A percentile compares a stretch with the other conserved stretches of the same genome.
Evolutionary conservation across 2,797 vertebrate species (phyloP).

Genomic region (Danio albolineatus): DNA sequence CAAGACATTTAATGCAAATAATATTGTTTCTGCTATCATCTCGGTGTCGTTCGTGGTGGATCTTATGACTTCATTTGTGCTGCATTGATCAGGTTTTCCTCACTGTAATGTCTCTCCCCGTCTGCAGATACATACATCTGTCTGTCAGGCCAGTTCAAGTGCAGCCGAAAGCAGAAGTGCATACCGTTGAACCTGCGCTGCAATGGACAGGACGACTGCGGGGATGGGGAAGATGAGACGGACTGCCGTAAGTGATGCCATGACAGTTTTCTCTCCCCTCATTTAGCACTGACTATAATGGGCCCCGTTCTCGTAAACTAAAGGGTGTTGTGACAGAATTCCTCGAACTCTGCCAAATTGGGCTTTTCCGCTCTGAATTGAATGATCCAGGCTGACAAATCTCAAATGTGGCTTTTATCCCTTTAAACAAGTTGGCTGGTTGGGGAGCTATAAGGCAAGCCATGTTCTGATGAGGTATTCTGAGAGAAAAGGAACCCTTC

Average conservation of each 20-base stretch:
- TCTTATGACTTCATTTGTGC: not conserved
- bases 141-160: slow-evolving; percentile 97
- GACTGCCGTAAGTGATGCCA: slow-evolving; percentile 90
- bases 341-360: slow-evolving; percentile 32
- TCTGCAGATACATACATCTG: slow-evolving; percentile 93
- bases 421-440: too few species aligned
- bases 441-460: too few species aligned
- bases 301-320: slow-evolving; percentile 21
- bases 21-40: slow-evolving; percentile 28
- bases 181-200: slow-evolving; percentile 88
- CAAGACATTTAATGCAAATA: slow-evolving; percentile 32
- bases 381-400: slow-evolving; percentile 55
- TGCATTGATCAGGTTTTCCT: slow-evolving; percentile 4
- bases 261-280: slow-evolving; percentile 6
- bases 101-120: slow-evolving; percentile 27
- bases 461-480: too few species aligned
- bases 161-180: slow-evolving; percentile 92
- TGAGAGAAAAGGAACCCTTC: too few species aligned
- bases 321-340: slow-evolving; percentile 41
- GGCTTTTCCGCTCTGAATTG: slow-evolving; percentile 38
- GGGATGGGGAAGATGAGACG: slow-evolving; percentile 94
- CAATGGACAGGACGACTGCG: slow-evolving; percentile 98
- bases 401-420: slow-evolving; percentile 54
- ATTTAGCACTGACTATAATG: slow-evolving; percentile 27
- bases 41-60: not conserved